A percentile compares a stretch with the other conserved stretches of the same genome.
phyloP scores from a whole-genome alignment of 2,888 invertebrate species.

The Drosophila ezoana region DNA sequence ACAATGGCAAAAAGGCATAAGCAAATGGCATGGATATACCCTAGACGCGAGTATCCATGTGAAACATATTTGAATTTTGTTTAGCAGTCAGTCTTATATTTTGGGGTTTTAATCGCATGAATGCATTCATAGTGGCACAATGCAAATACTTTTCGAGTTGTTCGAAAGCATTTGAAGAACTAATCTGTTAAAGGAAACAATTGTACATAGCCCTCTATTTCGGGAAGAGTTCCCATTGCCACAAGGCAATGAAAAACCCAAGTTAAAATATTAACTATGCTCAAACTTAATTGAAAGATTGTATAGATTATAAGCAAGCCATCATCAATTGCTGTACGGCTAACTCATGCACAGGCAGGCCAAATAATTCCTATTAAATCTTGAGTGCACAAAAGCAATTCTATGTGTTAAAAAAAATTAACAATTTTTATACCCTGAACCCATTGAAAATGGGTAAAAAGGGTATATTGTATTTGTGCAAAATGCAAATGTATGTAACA shows the following conservation, averaged over 20 bases:
- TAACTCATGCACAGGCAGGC: too few relatives aligned
- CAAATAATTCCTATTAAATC: too few relatives aligned
- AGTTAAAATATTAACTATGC: background rate
- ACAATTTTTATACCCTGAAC: too few relatives aligned
- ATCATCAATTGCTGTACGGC: too few relatives aligned
- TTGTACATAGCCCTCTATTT: background rate
- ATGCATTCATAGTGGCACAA: slow-evolving; percentile 15
- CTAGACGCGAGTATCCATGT: slow-evolving; percentile 36
- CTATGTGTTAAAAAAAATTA: too few relatives aligned
- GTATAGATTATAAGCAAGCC: too few relatives aligned
- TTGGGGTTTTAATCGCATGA: slow-evolving; percentile 16
- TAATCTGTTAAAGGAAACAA: background rate
- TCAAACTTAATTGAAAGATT: too few relatives aligned
- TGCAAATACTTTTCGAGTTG: slow-evolving; percentile 11
- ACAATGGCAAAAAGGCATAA: slow-evolving; percentile 73
- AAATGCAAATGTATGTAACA: too few relatives aligned
- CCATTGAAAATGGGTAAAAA: too few relatives aligned
- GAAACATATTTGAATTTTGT: slow-evolving; percentile 49
- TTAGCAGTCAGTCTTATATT: slow-evolving; percentile 6
- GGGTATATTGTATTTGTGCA: too few relatives aligned
- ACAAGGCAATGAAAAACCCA: too few relatives aligned
- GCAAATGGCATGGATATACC: slow-evolving; percentile 62
- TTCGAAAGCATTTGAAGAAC: slow-evolving; percentile 10
- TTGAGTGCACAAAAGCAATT: too few relatives aligned
- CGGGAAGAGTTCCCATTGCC: background rate